phyloP scores from a whole-genome alignment of 2,113 vertebrate genomes.

The Blennius ocellaris region DNA sequence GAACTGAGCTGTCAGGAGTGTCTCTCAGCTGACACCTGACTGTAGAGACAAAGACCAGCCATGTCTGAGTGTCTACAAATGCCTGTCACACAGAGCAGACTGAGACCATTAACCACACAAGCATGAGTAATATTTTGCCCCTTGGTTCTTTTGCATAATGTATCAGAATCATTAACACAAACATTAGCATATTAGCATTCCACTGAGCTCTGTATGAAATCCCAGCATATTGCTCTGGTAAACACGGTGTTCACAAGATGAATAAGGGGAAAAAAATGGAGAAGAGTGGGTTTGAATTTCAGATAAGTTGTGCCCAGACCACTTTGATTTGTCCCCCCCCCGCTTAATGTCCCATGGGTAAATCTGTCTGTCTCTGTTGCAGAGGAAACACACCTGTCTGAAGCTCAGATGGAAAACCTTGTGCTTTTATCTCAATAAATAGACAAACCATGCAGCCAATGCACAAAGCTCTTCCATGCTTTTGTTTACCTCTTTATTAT shows the following conservation, averaged over 20 bases:
- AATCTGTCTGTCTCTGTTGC: constrained; percentile 21
- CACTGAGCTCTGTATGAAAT: constrained; percentile 15
- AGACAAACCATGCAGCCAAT: constrained; percentile 36
- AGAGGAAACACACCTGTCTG: constrained; percentile 49
- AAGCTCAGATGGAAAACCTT: constrained; percentile 38
- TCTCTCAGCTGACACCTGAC: constrained; percentile 14
- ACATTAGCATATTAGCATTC: constrained; percentile 52
- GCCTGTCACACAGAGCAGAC: constrained; percentile 20
- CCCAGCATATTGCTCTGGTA: not conserved
- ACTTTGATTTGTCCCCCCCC: constrained; percentile 5
- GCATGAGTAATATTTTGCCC: constrained; percentile 36
- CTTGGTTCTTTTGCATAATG: constrained; percentile 10
- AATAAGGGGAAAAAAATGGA: not conserved
- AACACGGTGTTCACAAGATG: not conserved
- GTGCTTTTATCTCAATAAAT: constrained; percentile 48
- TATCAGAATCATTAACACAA: constrained; percentile 42
- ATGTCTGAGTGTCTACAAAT: constrained; percentile 13
- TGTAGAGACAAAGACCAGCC: constrained; percentile 13
- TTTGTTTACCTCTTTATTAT: constrained; percentile 44
- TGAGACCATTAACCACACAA: constrained; percentile 25
- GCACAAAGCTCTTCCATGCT: constrained; percentile 7
- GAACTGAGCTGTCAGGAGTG: not conserved
- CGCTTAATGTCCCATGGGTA: constrained; percentile 35
- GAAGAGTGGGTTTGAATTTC: not conserved
- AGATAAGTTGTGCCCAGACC: not conserved